Conservation (phyloP, 2,888 invertebrate species). For the Drosophila subquinaria region DNA sequence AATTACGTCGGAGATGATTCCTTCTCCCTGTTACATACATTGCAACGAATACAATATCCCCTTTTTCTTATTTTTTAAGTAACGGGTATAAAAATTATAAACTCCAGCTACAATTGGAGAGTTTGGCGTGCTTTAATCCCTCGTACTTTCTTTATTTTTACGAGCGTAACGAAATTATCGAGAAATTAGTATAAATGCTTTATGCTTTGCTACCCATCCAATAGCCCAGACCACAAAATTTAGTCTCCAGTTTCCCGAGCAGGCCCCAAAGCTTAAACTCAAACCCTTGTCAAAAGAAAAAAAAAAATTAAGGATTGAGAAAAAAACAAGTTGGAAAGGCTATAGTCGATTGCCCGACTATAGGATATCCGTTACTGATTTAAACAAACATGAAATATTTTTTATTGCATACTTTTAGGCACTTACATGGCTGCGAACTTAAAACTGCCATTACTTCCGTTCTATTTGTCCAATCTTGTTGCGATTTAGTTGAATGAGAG, state of each 20-base stretch:
- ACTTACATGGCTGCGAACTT: no score
- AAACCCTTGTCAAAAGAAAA: slow-evolving; percentile 61
- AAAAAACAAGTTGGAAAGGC: not conserved
- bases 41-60: no score
- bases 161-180: slow-evolving; percentile 72
- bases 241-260: slow-evolving; percentile 24
- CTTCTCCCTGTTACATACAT: no score
- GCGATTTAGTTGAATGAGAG: no score
- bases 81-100: not conserved
- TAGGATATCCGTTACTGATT: no score
- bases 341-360: no score
- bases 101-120: slow-evolving; percentile 4
- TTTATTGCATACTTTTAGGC: no score
- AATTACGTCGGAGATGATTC: no score
- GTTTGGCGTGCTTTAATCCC: slow-evolving; percentile 12
- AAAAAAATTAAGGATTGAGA: not conserved
- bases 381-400: no score
- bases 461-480: no score
- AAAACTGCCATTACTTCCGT: no score
- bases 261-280: slow-evolving; percentile 20
- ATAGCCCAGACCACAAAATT: slow-evolving; percentile 27
- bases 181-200: slow-evolving; percentile 77
- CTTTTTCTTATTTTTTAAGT: no score
- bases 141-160: slow-evolving; percentile 41
- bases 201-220: slow-evolving; percentile 53